Evolutionary conservation across 2,797 vertebrate species (phyloP).

Genomic region (Galago senegalensis): DNA sequence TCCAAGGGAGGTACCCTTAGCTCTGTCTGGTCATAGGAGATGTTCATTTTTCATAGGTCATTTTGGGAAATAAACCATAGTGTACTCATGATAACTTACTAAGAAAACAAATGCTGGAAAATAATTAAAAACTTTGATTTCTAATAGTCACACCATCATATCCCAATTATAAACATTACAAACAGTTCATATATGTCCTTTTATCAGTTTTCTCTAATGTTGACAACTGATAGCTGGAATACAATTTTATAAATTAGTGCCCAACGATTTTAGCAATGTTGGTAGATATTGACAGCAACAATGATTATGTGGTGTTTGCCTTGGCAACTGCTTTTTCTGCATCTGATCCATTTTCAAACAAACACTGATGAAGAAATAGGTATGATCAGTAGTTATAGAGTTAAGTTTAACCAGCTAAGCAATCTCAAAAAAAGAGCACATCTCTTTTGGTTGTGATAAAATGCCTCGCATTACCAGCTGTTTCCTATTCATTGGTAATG

Average conservation of each 20-base stretch:
- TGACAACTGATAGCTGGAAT: neutral
- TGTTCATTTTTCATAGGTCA: conserved; percentile 59
- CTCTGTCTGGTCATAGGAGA: conserved; percentile 7
- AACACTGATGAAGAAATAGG: neutral
- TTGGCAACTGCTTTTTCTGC: neutral
- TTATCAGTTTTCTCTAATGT: neutral
- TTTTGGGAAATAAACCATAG: conserved; percentile 51
- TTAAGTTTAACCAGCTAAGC: neutral
- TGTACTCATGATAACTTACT: conserved; percentile 58
- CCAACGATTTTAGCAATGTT: neutral
- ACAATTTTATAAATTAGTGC: neutral
- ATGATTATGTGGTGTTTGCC: neutral
- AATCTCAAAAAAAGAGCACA: neutral
- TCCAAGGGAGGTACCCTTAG: neutral
- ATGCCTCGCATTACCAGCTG: neutral
- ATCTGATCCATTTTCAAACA: neutral
- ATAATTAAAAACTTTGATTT: conserved; percentile 34
- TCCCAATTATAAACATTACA: neutral
- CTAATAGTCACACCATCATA: neutral
- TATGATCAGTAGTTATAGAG: neutral
- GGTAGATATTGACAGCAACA: neutral
- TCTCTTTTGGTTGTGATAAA: neutral
- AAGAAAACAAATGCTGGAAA: conserved; percentile 7
- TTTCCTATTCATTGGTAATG: neutral
- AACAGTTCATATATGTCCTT: neutral